Base-by-base conservation (phyloP, 1,140 invertebrate genomes). In the Papilio xuthus region DNA sequence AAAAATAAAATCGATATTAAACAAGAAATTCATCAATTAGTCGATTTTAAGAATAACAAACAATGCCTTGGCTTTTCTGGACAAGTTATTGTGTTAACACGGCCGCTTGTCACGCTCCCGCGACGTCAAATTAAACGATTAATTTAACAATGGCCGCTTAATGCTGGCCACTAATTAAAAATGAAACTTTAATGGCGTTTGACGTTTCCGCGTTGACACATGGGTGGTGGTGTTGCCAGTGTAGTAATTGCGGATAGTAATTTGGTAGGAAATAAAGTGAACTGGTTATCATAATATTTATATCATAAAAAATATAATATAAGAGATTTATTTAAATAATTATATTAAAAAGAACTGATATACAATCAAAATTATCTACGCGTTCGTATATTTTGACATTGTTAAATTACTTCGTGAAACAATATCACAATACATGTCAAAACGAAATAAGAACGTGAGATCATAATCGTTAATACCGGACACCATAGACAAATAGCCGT, bases 401-500 rank as follows among this genome's bases (percentile, higher is more conserved):
- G 71, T 47, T 73, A 73, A 26, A 73, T 73, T 28, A 67, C 60
- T 67, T 67, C 12, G 26, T 67, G 60, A 67, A 80, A 84, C 77
- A 74, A 76, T 69, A 78, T 78, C 81, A 82, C 81, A 82, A 84
- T 82, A 85, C 69, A 77, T 79, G 81, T 79, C 81, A 20, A 23
- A 83, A 75, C 81, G 80, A 83, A 85, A 85, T 80, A 79, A 83
- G 76, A 47, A 71, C 79, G 74, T 42, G 50, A 86, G 90, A 92
- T 93, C 83, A 77, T 84, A 87, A 92, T 93, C 90, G 53, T 37
- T 78, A 86, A 86, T 82, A 80, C 85, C 82, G 77, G 85, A 82
- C 81, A 81, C 85, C 79, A 89, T 93, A 91, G 91, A 93, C 92
- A 93, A 93, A 93, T 93, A 93, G 89, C 87, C 86, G 81, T 85